Percentiles rank a stretch among this genome's conserved stretches.
These are phyloP conservation scores for Drosophila suzukii DNA, from an alignment of 1,140 invertebrate genomes.

Conservation along the genomic window DNA sequence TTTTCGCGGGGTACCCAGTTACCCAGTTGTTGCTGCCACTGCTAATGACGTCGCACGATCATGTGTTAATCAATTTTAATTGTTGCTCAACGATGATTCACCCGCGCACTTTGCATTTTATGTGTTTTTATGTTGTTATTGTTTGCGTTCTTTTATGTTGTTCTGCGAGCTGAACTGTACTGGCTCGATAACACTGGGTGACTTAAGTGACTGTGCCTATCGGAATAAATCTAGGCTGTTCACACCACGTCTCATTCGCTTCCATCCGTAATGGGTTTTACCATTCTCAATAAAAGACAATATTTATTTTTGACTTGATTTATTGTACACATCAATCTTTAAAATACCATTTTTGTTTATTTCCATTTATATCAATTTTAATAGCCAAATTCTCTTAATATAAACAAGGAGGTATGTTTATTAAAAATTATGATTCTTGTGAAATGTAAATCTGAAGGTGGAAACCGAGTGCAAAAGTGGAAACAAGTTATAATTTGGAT, in stretches of 20 bases:
- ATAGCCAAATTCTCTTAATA: too few relatives aligned
- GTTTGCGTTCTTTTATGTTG: constrained; percentile 66
- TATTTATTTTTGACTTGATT: too few relatives aligned
- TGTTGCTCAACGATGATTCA: constrained; percentile 67
- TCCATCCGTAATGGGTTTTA: too few relatives aligned
- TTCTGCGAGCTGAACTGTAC: constrained; percentile 32
- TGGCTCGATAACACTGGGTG: constrained; percentile 6
- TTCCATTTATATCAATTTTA: too few relatives aligned
- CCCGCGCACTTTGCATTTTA: constrained; percentile 39
- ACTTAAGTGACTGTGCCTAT: neutral
- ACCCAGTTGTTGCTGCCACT: constrained; percentile 31
- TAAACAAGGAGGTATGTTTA: too few relatives aligned
- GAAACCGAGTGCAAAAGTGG: neutral
- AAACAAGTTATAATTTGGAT: neutral
- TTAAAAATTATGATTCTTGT: too few relatives aligned
- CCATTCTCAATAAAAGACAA: too few relatives aligned
- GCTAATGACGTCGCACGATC: constrained; percentile 15
- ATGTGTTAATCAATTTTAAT: constrained; percentile 49
- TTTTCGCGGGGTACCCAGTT: constrained; percentile 12
- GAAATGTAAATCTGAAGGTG: neutral
- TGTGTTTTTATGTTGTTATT: constrained; percentile 61
- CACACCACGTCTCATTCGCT: too few relatives aligned
- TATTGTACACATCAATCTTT: too few relatives aligned
- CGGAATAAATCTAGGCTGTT: neutral
- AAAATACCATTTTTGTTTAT: too few relatives aligned